Conservation (phyloP, 1,140 invertebrate genomes). For the Anoplophora glabripennis region DNA sequence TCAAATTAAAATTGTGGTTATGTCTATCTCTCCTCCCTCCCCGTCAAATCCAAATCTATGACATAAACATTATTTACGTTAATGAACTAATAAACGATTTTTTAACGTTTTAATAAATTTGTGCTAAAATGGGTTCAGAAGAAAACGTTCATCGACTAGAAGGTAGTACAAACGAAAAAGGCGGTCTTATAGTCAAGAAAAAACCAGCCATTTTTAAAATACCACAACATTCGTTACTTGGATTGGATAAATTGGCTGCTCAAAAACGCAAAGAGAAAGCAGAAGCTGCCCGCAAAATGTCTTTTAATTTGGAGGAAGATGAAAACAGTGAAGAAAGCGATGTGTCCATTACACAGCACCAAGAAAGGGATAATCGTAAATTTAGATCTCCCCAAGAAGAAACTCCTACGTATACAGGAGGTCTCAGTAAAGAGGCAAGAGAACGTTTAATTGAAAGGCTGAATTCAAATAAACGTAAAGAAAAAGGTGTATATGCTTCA, state of each 20-base stretch:
- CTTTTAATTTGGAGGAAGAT: conserved; percentile 62
- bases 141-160: conserved; percentile 76
- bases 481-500: conserved; percentile 55
- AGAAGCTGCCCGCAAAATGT: conserved; percentile 59
- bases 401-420: conserved; percentile 91
- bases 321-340: conserved; percentile 52
- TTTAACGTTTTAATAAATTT: not conserved
- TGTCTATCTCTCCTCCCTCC: too few species aligned
- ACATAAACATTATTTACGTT: too few species aligned
- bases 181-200: conserved; percentile 82
- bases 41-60: too few species aligned
- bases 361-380: conserved; percentile 57
- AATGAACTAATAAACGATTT: too few species aligned
- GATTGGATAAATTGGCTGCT: conserved; percentile 84
- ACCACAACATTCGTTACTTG: conserved; percentile 75
- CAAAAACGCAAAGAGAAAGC: conserved; percentile 66
- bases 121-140: conserved; percentile 21
- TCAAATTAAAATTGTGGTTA: too few species aligned
- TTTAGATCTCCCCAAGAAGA: conserved; percentile 78
- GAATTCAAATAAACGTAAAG: conserved; percentile 43
- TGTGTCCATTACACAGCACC: conserved; percentile 32
- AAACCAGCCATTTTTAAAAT: conserved; percentile 78
- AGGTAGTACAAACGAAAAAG: conserved; percentile 70
- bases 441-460: conserved; percentile 68
- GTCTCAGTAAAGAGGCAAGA: conserved; percentile 76